These are phyloP conservation scores for Caerostris darwini DNA, from an alignment of 1,140 invertebrate genomes.

Conservation along the genomic window DNA sequence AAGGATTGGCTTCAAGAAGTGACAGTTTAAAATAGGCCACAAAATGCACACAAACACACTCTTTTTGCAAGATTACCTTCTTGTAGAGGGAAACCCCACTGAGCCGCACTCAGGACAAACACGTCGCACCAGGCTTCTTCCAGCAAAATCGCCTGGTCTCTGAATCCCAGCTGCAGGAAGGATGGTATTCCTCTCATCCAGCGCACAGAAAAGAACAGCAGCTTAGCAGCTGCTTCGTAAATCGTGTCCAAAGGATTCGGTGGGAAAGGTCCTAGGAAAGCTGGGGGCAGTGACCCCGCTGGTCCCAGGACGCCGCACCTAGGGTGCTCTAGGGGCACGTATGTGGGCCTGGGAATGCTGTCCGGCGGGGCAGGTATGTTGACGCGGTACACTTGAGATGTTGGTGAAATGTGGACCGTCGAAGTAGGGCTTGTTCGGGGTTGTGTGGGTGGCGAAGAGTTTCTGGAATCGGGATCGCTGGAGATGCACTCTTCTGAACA, in stretches of 20 bases:
- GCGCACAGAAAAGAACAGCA: conserved; percentile 89
- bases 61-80: conserved; percentile 85
- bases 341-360: background rate
- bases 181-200: conserved; percentile 90
- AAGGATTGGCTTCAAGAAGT: background rate
- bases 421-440: conserved; percentile 64
- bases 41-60: too few relatives aligned
- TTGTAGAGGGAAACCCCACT: conserved; percentile 87
- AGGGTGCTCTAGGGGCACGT: conserved; percentile 34
- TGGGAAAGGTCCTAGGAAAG: conserved; percentile 81
- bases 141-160: conserved; percentile 88
- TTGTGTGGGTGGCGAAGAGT: conserved; percentile 33
- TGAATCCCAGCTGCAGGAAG: conserved; percentile 87
- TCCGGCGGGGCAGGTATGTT: background rate
- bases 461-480: conserved; percentile 47
- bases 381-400: background rate
- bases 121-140: conserved; percentile 92
- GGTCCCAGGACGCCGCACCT: conserved; percentile 25
- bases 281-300: conserved; percentile 23
- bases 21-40: background rate
- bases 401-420: conserved; percentile 48
- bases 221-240: conserved; percentile 89
- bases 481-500: conserved; percentile 43
- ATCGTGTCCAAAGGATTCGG: conserved; percentile 82
- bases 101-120: conserved; percentile 91